Evolutionary conservation across 2,113 vertebrate species (phyloP).

Genomic region (Dasyurus viverrinus): DNA sequence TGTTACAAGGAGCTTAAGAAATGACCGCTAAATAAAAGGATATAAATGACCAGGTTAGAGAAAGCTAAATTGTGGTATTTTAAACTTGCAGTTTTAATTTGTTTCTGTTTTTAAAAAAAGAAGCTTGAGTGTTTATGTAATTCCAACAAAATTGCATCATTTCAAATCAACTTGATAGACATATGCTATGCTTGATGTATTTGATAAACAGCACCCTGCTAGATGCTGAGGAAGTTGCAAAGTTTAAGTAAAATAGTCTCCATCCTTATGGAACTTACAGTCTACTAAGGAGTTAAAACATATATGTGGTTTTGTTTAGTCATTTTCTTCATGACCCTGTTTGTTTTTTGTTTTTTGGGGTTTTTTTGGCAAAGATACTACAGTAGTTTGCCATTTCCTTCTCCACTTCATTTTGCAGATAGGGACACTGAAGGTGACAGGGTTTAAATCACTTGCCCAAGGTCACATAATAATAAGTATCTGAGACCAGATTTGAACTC

Average conservation of each 20-base stretch:
- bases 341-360: too few species aligned
- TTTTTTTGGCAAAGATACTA: background rate
- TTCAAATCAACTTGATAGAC: background rate
- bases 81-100: background rate
- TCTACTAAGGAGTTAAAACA: background rate
- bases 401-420: background rate
- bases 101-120: background rate
- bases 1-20: background rate
- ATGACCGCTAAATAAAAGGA: background rate
- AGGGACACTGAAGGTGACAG: background rate
- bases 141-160: background rate
- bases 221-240: background rate
- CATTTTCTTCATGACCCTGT: background rate
- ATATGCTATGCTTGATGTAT: background rate
- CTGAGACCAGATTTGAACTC: background rate
- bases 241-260: background rate
- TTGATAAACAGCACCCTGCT: background rate
- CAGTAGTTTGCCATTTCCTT: background rate
- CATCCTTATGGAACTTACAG: background rate
- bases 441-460: background rate
- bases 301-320: background rate
- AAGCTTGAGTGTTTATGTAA: background rate
- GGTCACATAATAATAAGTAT: background rate
- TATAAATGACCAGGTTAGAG: background rate
- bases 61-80: background rate